Evolutionary conservation across 2,113 vertebrate species (phyloP).

Genomic region (Dasyprocta punctata): DNA sequence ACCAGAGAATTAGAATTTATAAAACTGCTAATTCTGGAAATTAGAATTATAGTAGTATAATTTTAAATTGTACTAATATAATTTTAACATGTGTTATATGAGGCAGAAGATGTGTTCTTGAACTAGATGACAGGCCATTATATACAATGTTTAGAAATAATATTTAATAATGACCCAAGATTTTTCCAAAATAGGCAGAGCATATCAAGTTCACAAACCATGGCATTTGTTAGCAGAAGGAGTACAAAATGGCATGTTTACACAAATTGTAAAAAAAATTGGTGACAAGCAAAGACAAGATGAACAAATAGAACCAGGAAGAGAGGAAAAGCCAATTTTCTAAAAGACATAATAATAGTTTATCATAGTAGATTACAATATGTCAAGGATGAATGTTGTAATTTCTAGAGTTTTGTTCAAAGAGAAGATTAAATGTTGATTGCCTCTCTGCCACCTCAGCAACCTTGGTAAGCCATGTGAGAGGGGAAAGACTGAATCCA

Average conservation of each 20-base stretch:
- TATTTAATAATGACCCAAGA: background rate
- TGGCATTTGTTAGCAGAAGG: background rate
- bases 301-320: background rate
- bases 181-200: background rate
- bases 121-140: background rate
- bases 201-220: background rate
- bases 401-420: background rate
- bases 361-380: background rate
- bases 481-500: no score
- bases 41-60: background rate
- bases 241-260: background rate
- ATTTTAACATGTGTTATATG: background rate
- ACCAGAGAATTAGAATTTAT: background rate
- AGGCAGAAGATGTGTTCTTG: background rate
- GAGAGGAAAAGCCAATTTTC: background rate
- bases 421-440: background rate
- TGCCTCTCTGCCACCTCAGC: no score
- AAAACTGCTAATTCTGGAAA: background rate
- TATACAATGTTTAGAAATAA: background rate
- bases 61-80: background rate
- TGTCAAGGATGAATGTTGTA: background rate
- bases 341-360: background rate
- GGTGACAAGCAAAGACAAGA: background rate
- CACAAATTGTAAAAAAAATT: background rate
- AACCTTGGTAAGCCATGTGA: no score